Percentiles rank a stretch among this genome's conserved stretches.
Evolutionary conservation across 1,140 invertebrate genomes (phyloP).

Genomic region (Drosophila grimshawi): DNA sequence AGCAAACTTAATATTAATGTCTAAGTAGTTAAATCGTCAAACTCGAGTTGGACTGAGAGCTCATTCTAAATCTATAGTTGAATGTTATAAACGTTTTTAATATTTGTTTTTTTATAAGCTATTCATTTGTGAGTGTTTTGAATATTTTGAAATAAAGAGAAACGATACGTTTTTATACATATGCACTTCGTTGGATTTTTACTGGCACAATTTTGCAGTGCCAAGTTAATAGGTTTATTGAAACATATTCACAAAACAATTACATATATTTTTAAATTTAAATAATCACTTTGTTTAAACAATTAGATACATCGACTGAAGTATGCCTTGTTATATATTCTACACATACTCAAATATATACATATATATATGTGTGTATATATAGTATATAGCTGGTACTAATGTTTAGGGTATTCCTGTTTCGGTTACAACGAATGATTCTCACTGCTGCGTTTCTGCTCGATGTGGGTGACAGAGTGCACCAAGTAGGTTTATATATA

Average conservation of each 20-base stretch:
- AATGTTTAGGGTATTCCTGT: slow-evolving; percentile 19
- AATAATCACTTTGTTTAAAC: slow-evolving; percentile 74
- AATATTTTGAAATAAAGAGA: slow-evolving; percentile 7
- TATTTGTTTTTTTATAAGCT: slow-evolving; percentile 46
- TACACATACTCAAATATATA: too few relatives aligned
- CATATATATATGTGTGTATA: slow-evolving; percentile 16
- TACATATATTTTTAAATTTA: slow-evolving; percentile 63
- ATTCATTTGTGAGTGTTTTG: slow-evolving; percentile 21
- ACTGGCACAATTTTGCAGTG: slow-evolving; percentile 61
- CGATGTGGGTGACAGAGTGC: slow-evolving; percentile 39
- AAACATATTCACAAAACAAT: slow-evolving; percentile 72
- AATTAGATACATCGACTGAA: slow-evolving; percentile 47
- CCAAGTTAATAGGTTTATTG: slow-evolving; percentile 61
- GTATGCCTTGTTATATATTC: not conserved
- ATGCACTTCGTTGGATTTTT: slow-evolving; percentile 11
- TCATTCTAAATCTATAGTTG: slow-evolving; percentile 11
- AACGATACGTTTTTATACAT: slow-evolving; percentile 18
- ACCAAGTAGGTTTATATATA: slow-evolving; percentile 38
- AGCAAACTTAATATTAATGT: slow-evolving; percentile 70
- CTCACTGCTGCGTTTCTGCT: slow-evolving; percentile 29
- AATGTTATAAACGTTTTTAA: slow-evolving; percentile 46
- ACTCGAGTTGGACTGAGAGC: not conserved
- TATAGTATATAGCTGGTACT: slow-evolving; percentile 26
- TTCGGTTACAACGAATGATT: slow-evolving; percentile 51
- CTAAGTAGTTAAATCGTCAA: slow-evolving; percentile 17